Conservation (phyloP, 1,140 invertebrate genomes). For the Drusus annulatus region DNA sequence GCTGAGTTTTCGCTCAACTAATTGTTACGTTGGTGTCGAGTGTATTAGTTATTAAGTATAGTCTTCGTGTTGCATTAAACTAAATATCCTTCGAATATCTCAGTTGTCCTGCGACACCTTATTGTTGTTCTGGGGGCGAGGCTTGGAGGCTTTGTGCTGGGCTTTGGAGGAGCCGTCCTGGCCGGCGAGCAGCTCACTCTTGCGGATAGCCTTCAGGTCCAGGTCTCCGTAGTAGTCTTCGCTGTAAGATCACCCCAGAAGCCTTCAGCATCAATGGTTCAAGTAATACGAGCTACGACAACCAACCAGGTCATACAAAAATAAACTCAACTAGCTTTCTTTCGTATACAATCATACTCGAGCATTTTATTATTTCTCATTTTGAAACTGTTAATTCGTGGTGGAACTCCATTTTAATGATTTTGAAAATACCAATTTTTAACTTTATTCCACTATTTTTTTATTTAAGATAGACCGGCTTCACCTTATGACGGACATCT, state of each 20-base stretch:
- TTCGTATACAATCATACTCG: no score
- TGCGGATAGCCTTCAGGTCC: constrained; percentile 93
- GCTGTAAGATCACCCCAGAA: constrained; percentile 73
- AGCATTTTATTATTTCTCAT: no score
- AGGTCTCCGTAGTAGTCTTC: constrained; percentile 97
- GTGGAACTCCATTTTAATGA: no score
- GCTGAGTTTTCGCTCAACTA: no score
- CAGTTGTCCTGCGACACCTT: constrained; percentile 55
- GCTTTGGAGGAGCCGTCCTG: constrained; percentile 72
- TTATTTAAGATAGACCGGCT: no score
- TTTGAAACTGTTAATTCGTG: no score
- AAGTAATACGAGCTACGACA: not conserved
- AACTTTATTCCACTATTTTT: no score
- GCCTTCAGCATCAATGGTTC: constrained; percentile 40
- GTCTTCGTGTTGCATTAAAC: no score
- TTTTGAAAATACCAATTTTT: no score
- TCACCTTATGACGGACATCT: no score
- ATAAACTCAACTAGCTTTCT: not conserved
- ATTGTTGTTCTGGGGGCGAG: constrained; percentile 67
- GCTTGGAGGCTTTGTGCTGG: constrained; percentile 73
- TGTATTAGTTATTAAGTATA: no score
- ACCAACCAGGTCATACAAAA: constrained; percentile 16
- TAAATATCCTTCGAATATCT: not conserved
- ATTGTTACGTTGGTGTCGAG: no score
- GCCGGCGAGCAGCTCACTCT: constrained; percentile 89